Evolutionary conservation across 2,113 vertebrate species (phyloP).

Genomic region (Phodopus roborovskii): DNA sequence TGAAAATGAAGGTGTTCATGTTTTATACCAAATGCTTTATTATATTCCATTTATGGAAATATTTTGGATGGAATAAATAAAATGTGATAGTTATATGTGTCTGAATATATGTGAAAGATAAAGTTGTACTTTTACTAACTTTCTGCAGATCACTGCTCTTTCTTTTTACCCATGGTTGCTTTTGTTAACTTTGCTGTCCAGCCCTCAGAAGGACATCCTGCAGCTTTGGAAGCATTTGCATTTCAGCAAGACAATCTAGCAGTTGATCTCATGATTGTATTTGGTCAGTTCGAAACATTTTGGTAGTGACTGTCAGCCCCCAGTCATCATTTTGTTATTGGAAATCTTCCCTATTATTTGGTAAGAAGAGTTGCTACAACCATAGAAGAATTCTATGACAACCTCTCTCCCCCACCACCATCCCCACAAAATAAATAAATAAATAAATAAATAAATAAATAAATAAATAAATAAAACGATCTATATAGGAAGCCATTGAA

Average conservation of each 20-base stretch:
- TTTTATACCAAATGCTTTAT: slow-evolving; percentile 42
- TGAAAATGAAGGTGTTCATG: neutral
- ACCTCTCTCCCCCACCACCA: too few species aligned
- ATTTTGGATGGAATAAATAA: slow-evolving; percentile 31
- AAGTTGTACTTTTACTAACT: neutral
- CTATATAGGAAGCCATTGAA: too few species aligned
- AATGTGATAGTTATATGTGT: slow-evolving; percentile 8
- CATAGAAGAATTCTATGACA: too few species aligned
- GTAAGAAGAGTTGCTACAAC: neutral
- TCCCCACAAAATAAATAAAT: too few species aligned
- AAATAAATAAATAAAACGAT: too few species aligned
- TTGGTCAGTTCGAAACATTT: neutral
- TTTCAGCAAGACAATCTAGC: slow-evolving; percentile 41
- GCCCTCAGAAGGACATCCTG: neutral
- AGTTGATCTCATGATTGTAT: neutral
- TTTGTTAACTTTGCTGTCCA: slow-evolving; percentile 35
- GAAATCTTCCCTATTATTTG: slow-evolving; percentile 14
- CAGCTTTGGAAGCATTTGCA: neutral
- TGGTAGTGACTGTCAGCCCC: neutral
- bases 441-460: too few species aligned
- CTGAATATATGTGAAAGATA: slow-evolving; percentile 18
- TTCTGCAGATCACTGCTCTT: neutral
- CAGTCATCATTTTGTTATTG: neutral
- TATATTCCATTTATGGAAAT: slow-evolving; percentile 29
- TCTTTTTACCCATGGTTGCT: neutral